Base-by-base conservation (phyloP, 2,113 vertebrate species). In the Procapra przewalskii region DNA sequence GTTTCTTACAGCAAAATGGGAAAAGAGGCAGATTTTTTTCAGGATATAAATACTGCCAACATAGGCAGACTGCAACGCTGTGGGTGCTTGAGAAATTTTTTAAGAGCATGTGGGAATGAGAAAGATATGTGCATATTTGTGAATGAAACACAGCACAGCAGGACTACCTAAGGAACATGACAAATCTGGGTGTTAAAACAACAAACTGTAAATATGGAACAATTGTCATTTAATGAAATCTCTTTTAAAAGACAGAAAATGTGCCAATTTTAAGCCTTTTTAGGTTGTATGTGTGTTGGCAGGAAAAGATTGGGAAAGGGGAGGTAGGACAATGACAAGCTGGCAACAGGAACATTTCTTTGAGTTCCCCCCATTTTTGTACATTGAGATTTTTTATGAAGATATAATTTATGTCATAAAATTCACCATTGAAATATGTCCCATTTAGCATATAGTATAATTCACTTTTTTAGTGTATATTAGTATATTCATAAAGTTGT, bases 91-190 rank as follows among this genome's bases (percentile, higher is more conserved):
- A 95, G 85, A 97, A 85, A 88, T 40, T 84, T 95, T 92, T 90
- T 86, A 67, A 88, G 92, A 97, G 89, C 48, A 50, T 89, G 95
- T 97, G 96, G 96, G 77, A 95, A 95, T 40, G 19, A 98, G 93
- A 91, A 97, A 94, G 88, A 90, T 82, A 59, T 71, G 80, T 93
- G 59, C 81, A 57, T 88, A 95, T 96, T 93, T 97, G 96, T 98
- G 97, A 98, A 96, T 96, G 95, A 98, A 96, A 91, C 79, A 87
- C 96, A 94, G 97, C 80, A 93, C 90, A 88, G 59, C 95, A 90
- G 62, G 52, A 86, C 89, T 93, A 98, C 95, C 96, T 97, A 96
- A 89, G 91, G 96, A 85, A 83, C 67, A 67, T 52, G 86, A 94
- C 59, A 96, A 94, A 79, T 62, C 88, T 91, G 90, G 83, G 89